Evolutionary conservation across 1,140 invertebrate species (phyloP), one percentile per base, ranked within the genome.

Genomic region (Rhyacophila brunnea): DNA sequence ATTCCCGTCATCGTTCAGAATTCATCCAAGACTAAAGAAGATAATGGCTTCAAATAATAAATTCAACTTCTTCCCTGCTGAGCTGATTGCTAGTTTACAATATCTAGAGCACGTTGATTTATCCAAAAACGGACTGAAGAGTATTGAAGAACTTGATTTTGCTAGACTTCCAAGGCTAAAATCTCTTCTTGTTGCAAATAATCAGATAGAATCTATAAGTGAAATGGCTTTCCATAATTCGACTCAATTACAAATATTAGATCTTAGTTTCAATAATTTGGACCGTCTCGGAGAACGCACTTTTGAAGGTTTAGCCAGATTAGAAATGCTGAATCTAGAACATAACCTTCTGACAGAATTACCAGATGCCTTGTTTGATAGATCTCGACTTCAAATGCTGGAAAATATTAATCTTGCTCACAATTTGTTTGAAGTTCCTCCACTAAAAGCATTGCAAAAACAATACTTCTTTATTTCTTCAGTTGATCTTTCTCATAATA

Each of bases 151-250:
- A 69, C 82, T 91, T 61, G 88, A 92, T 66, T 95, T 95, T 73
- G 87, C 91, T 0, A 84, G 91, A 42, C 76, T 94, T 19, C 86
- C 87, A 2, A 80, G 86, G 49, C 73, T 95, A 1, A 80, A 86
- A 52, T 76, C 78, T 1, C 70, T 96, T 18, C 75, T 87, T 60
- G 70, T 95, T 9, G 82, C 85, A 0, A 69, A 85, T 53, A 95
- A 95, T 69, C 75, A 85, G 62, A 81, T 96, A 60, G 89, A 91
- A 67, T 82, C 83, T 51, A 83, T 96, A 9, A 88, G 87, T 61
- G 91, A 93, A 75, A 86, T 90, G 75, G 88, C 91, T 0, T 95
- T 95, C 71, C 87, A 93, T 64, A 95, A 95, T 70, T 95, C 92
- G 0, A 87, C 91, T 0, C 92, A 93, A 74, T 78, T 95, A 50